Conservation (phyloP, 2,888 invertebrate genomes). For the Heliconius aoede region DNA sequence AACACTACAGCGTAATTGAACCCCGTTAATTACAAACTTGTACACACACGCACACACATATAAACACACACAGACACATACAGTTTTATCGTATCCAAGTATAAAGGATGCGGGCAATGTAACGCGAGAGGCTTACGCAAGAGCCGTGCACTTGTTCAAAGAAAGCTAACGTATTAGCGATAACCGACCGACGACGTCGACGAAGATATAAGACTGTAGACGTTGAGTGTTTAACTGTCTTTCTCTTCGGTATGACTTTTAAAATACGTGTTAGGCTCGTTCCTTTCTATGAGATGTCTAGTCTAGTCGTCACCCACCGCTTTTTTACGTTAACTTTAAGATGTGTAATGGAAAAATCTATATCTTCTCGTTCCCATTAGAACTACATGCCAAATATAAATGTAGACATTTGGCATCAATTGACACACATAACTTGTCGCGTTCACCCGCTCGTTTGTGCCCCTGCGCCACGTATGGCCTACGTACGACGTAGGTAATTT, state of each 20-base stretch:
- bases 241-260: no score
- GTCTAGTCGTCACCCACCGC: no score
- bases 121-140: slow-evolving; percentile 52
- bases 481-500: background rate
- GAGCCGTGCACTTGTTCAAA: slow-evolving; percentile 62
- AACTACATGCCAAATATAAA: no score
- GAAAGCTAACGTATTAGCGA: slow-evolving; percentile 46
- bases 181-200: slow-evolving; percentile 21
- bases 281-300: no score
- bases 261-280: no score
- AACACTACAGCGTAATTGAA: background rate
- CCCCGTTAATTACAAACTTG: background rate
- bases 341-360: no score
- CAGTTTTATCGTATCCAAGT: background rate
- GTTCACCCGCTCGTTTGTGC: background rate
- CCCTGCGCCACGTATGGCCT: no score
- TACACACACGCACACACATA: background rate
- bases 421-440: no score
- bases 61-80: background rate
- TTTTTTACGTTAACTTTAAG: no score
- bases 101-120: slow-evolving; percentile 33
- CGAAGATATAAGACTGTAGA: background rate
- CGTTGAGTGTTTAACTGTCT: background rate
- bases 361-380: no score
- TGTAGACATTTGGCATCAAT: no score